phyloP scores from a whole-genome alignment of 2,113 vertebrate species.

The Urocitellus parryii region DNA sequence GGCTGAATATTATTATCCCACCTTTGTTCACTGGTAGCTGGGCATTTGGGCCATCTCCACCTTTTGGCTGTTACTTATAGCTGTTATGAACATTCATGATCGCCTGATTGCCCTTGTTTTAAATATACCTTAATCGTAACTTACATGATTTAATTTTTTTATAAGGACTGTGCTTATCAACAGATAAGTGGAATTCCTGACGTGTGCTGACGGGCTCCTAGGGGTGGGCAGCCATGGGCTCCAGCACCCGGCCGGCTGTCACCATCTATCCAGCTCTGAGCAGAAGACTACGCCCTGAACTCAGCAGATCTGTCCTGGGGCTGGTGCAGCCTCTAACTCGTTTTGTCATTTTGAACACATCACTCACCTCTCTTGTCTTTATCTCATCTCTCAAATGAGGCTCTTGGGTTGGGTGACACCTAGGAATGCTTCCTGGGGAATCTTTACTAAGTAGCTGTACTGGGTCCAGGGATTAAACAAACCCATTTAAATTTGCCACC shows the following conservation, averaged over 20 bases:
- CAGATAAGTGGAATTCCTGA: background rate
- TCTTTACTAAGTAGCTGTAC: rapidly evolving
- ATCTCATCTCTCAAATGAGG: background rate
- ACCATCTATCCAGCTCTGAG: background rate
- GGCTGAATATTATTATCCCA: background rate
- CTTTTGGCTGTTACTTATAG: background rate
- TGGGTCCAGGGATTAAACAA: background rate
- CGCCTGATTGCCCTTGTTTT: background rate
- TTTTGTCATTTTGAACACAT: background rate
- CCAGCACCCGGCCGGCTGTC: background rate
- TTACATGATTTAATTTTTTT: background rate
- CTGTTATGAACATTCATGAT: background rate
- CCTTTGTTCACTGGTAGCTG: background rate
- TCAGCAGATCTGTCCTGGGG: background rate
- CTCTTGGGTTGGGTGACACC: background rate
- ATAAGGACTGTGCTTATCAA: background rate
- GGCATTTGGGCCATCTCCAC: background rate
- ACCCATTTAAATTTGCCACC: background rate
- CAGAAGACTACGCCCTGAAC: background rate
- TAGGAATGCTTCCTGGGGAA: background rate
- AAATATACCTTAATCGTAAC: background rate
- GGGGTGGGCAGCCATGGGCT: background rate
- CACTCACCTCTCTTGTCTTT: background rate
- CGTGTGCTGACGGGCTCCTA: background rate
- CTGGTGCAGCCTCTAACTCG: background rate